Percentiles rank a stretch among this genome's conserved stretches.
phyloP scores from a whole-genome alignment of 2,888 invertebrate genomes.

The Tubulanus polymorphus region DNA sequence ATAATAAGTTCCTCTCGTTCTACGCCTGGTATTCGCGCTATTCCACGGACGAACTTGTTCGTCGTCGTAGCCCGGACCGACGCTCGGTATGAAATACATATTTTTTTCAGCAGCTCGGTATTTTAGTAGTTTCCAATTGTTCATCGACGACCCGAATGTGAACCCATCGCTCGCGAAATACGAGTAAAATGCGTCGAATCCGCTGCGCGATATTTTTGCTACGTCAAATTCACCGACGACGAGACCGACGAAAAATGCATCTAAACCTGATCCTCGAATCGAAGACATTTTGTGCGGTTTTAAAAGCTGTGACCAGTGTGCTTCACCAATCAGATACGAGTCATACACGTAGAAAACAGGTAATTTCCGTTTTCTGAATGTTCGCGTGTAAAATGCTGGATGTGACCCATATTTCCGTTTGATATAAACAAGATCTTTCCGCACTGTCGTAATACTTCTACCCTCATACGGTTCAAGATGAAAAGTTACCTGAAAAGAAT shows the following conservation, averaged over 20 bases:
- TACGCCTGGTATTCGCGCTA: constrained; percentile 56
- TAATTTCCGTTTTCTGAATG: constrained; percentile 29
- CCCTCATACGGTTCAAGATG: constrained; percentile 61
- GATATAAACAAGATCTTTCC: constrained; percentile 51
- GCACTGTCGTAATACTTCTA: constrained; percentile 37
- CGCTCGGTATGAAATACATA: constrained; percentile 62
- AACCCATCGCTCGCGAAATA: constrained; percentile 66
- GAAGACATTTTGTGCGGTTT: constrained; percentile 53
- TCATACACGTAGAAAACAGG: constrained; percentile 67
- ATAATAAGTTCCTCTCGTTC: constrained; percentile 64
- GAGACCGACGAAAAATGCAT: constrained; percentile 62
- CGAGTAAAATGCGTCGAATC: constrained; percentile 62
- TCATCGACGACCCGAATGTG: constrained; percentile 62
- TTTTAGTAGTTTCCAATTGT: constrained; percentile 33
- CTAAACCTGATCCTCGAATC: constrained; percentile 58
- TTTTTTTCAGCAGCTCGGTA: constrained; percentile 26
- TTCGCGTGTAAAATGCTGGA: constrained; percentile 58
- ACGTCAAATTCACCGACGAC: constrained; percentile 60
- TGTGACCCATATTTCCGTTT: constrained; percentile 56
- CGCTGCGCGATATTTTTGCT: constrained; percentile 47
- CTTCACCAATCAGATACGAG: constrained; percentile 59
- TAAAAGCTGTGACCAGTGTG: constrained; percentile 57
- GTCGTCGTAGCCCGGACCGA: constrained; percentile 70
- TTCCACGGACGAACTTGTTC: constrained; percentile 64
- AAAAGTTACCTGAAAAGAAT: constrained; percentile 57